Percentiles rank a stretch among this genome's conserved stretches.
These are phyloP conservation scores for Parus major DNA, from an alignment of 2,113 vertebrate species.

Conservation along the genomic window DNA sequence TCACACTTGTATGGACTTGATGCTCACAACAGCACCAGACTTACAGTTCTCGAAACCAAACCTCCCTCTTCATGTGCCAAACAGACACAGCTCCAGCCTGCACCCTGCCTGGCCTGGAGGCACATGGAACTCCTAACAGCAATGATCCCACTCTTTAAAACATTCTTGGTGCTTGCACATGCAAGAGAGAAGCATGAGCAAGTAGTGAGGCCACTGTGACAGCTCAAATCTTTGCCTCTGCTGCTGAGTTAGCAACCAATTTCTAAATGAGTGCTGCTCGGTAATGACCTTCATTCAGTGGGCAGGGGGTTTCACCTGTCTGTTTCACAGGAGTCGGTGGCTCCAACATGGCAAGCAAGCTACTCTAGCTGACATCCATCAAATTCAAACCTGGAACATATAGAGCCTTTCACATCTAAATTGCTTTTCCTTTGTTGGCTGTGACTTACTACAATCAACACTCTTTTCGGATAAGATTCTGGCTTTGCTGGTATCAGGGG, in stretches of 20 bases:
- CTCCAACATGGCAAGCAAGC: not conserved
- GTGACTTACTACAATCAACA: not conserved
- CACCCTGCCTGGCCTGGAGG: not conserved
- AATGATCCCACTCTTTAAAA: not conserved
- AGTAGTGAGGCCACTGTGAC: not conserved
- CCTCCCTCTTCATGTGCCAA: not conserved
- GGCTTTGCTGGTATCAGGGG: not conserved
- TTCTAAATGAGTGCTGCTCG: not conserved
- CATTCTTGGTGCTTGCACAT: not conserved
- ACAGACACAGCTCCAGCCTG: not conserved
- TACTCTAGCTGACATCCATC: not conserved
- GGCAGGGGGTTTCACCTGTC: not conserved
- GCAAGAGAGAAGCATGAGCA: not conserved
- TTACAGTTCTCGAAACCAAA: not conserved
- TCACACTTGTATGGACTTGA: not conserved
- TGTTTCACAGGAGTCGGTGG: not conserved
- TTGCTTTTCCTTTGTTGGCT: not conserved
- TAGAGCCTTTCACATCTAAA: not conserved
- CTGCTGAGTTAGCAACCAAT: not conserved
- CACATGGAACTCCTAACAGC: fast-evolving
- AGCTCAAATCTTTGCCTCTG: not conserved
- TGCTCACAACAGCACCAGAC: not conserved
- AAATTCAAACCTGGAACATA: not conserved
- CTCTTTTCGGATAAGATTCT: not conserved
- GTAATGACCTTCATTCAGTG: not conserved